A percentile compares a stretch with the other conserved stretches of the same genome.
Evolutionary conservation across 2,113 vertebrate genomes (phyloP).

Genomic region (Elephas maximus): DNA sequence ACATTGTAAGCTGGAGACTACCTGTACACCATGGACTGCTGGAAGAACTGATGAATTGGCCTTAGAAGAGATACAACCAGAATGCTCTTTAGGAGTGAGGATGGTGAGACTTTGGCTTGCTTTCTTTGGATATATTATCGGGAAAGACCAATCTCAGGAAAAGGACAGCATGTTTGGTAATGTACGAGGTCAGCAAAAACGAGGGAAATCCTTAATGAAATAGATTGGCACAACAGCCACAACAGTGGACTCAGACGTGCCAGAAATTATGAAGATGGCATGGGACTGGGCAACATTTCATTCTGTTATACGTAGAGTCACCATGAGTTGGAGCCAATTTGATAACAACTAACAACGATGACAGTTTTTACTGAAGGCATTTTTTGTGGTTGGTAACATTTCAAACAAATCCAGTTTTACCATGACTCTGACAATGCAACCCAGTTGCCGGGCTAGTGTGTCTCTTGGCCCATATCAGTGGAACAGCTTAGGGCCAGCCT

Average conservation of each 20-base stretch:
- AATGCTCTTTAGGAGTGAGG: neutral
- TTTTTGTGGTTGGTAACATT: neutral
- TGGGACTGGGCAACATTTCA: neutral
- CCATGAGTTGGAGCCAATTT: neutral
- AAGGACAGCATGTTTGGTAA: neutral
- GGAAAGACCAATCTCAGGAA: neutral
- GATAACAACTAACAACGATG: neutral
- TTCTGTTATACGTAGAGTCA: neutral
- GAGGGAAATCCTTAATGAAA: neutral
- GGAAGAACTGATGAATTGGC: neutral
- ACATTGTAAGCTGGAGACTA: neutral
- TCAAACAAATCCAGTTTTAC: neutral
- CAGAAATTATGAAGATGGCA: neutral
- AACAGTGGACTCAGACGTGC: neutral
- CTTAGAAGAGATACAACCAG: neutral
- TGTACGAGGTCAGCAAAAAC: neutral
- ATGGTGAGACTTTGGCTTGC: neutral
- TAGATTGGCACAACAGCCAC: neutral
- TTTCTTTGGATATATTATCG: neutral
- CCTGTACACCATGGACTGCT: neutral
- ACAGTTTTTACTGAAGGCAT: neutral
- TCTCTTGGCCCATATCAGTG: slow-evolving; percentile 35
- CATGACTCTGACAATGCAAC: neutral
- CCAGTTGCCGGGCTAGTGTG: neutral
- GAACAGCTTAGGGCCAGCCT: neutral